Evolutionary conservation across 2,797 vertebrate genomes (phyloP).

Genomic region (Sarcoramphus papa): DNA sequence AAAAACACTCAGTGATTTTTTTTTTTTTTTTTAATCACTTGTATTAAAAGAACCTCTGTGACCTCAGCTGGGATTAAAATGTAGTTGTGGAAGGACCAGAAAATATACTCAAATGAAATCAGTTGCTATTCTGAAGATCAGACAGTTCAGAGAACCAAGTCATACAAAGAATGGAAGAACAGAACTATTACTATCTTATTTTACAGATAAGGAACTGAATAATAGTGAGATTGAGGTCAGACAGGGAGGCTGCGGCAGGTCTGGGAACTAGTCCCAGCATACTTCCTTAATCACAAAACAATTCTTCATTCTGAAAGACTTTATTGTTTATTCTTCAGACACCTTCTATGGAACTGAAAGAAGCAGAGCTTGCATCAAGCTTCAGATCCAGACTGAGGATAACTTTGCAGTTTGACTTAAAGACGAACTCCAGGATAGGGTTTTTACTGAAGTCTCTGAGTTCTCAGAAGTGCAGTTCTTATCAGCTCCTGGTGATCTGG

Average conservation of each 20-base stretch:
- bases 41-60: neutral
- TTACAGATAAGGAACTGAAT: neutral
- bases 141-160: neutral
- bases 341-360: neutral
- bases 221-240: neutral
- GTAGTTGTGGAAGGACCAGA: neutral
- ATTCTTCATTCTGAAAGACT: slow-evolving; percentile 9
- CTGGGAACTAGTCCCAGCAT: neutral
- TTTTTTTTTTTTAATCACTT: neutral
- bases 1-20: neutral
- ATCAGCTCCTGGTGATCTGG: neutral
- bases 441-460: neutral
- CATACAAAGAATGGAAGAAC: neutral
- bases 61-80: neutral
- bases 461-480: neutral
- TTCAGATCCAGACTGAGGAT: neutral
- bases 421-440: neutral
- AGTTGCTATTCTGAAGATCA: neutral
- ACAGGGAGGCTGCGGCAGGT: neutral
- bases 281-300: neutral
- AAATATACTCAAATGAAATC: neutral
- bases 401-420: neutral
- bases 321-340: neutral
- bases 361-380: neutral
- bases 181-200: neutral